A percentile compares a stretch with the other conserved stretches of the same genome.
These are phyloP conservation scores for Crotalus viridis DNA, from an alignment of 2,113 vertebrate genomes.

Conservation along the genomic window DNA sequence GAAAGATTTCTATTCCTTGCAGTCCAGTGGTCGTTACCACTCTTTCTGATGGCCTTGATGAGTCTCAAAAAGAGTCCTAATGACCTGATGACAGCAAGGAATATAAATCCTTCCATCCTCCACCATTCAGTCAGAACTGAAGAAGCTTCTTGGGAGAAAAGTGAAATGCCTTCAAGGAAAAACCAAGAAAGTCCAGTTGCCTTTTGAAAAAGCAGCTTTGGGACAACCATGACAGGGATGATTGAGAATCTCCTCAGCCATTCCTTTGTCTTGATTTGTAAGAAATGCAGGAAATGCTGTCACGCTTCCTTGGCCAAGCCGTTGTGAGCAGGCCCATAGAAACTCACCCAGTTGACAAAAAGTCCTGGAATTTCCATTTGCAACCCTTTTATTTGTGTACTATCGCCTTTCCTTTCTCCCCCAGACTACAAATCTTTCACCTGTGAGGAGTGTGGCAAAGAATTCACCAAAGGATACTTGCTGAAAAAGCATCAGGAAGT, in stretches of 20 bases:
- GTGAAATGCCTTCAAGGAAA: neutral
- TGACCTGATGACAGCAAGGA: neutral
- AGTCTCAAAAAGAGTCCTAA: neutral
- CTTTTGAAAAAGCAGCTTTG: neutral
- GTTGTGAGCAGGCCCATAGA: neutral
- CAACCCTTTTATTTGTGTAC: rapidly evolving
- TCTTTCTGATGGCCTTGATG: neutral
- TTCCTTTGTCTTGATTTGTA: neutral
- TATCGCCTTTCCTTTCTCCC: neutral
- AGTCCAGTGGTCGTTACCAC: neutral
- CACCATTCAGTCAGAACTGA: neutral
- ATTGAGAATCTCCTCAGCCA: neutral
- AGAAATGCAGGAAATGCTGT: neutral
- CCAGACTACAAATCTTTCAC: conserved; percentile 87
- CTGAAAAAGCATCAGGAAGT: conserved; percentile 95
- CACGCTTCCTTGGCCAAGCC: neutral
- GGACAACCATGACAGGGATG: neutral
- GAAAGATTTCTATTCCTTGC: neutral
- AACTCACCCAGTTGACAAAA: neutral
- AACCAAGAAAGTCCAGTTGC: neutral
- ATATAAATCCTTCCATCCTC: neutral
- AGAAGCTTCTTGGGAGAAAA: neutral
- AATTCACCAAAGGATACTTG: conserved; percentile 92
- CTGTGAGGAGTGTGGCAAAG: conserved; percentile 88
- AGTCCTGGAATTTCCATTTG: neutral